phyloP scores from a whole-genome alignment of 2,797 vertebrate genomes.

The Emys orbicularis region DNA sequence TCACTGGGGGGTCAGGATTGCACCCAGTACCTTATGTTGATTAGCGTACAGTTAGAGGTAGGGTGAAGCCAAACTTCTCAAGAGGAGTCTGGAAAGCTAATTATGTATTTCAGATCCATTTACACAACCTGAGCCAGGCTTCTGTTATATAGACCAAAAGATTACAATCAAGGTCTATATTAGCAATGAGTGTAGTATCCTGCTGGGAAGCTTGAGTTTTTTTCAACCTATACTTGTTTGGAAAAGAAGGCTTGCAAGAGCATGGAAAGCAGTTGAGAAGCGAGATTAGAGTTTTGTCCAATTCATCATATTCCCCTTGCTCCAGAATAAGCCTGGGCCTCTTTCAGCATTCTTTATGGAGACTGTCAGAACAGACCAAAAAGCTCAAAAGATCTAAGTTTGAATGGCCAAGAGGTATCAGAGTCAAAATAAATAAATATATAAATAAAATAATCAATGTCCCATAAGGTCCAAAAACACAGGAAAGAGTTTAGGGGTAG shows the following conservation, averaged over 20 bases:
- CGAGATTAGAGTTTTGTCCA: not conserved
- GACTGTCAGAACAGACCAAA: not conserved
- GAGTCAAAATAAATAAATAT: too few species aligned
- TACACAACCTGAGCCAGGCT: not conserved
- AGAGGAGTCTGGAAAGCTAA: fast-evolving
- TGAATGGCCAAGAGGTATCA: fast-evolving
- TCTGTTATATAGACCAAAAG: not conserved
- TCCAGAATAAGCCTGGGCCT: not conserved
- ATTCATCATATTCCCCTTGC: not conserved
- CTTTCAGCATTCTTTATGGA: not conserved
- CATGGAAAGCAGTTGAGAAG: not conserved
- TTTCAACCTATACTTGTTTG: not conserved
- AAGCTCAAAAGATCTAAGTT: not conserved
- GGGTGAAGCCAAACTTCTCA: not conserved
- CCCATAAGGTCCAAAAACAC: not conserved
- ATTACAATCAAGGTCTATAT: not conserved
- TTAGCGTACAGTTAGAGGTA: not conserved
- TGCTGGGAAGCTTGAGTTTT: not conserved
- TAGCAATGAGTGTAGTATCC: not conserved
- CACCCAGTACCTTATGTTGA: not conserved
- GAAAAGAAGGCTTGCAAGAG: not conserved
- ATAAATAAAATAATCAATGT: not conserved
- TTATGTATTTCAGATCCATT: fast-evolving
- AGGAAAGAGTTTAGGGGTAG: not conserved
- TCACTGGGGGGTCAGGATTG: not conserved